Conservation (phyloP, 2,113 vertebrate species). For the Phyllostomus hastatus region DNA sequence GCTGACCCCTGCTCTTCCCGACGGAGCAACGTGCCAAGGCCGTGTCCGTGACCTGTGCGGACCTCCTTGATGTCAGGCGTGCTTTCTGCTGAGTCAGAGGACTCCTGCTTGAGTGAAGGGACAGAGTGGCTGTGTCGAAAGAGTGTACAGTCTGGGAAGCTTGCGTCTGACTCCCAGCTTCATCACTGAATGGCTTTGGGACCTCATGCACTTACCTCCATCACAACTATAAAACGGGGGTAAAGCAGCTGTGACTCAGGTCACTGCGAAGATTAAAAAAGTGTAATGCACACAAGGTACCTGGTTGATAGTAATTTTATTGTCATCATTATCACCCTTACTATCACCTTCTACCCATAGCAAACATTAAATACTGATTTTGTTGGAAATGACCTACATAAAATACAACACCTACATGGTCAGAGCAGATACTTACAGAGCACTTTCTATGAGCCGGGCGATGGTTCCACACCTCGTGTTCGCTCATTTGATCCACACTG, state of each 20-base stretch:
- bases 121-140: background rate
- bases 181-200: background rate
- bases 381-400: background rate
- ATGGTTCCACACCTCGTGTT: background rate
- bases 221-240: background rate
- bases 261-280: background rate
- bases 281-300: background rate
- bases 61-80: background rate
- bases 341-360: background rate
- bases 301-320: background rate
- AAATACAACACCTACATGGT: background rate
- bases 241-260: background rate
- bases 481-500: background rate
- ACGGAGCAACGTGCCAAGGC: background rate
- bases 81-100: background rate
- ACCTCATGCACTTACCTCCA: background rate
- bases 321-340: background rate
- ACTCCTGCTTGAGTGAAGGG: background rate
- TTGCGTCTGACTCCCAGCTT: background rate
- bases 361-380: background rate
- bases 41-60: fast-evolving
- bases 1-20: background rate
- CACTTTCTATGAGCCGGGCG: background rate
- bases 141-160: background rate
- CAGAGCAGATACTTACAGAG: background rate